Base-by-base conservation (phyloP, 2,797 vertebrate species). In the Hirundo rustica region DNA sequence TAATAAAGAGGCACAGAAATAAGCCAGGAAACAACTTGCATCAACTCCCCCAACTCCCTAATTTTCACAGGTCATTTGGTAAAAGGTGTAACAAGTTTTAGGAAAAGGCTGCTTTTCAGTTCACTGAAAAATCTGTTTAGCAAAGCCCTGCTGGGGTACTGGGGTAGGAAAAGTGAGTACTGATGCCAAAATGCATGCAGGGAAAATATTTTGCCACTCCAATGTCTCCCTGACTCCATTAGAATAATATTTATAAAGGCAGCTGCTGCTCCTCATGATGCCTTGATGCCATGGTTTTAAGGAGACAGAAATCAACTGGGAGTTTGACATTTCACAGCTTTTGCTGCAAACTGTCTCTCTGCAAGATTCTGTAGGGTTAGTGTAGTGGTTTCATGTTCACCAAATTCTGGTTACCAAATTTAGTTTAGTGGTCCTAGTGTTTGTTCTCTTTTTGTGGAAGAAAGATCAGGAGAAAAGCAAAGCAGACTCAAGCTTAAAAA, bases 41-140 rank as follows among this genome's bases (percentile, higher is more conserved):
- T 27, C 19, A 27, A 7, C 2, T 3, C 1, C 11, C 7, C 6
- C 0, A 3, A 2, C 20, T 20, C 47, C 19, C 30, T 17, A 16
- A 14, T 26, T 48, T 40, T 68, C 12, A 13, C 16, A n/a, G 38
- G 6, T 30, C 12, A 19, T 62, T 80, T 77, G 11, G 17, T 42
- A 38, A 55, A 32, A 76, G 27, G 34, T 29, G 6, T 45, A 57
- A 44, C 8, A 25, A 42, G 15, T 13, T 42, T 64, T 17, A 23
- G 27, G 36, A 53, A 72, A 84, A 55, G 6, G 34, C 15, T 78
- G 12, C n/a, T 54, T 65, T 47, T 30, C 54, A 42, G 13, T 57
- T 72, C 14, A 42, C 40, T 8, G 62, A 30, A 78, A 78, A 57
- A 47, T 16, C n/a, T 14, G 4, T 47, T 51, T n/a, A 65, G 34